phyloP scores from a whole-genome alignment of 2,888 invertebrate genomes.

The Hirudinaria manillensis region DNA sequence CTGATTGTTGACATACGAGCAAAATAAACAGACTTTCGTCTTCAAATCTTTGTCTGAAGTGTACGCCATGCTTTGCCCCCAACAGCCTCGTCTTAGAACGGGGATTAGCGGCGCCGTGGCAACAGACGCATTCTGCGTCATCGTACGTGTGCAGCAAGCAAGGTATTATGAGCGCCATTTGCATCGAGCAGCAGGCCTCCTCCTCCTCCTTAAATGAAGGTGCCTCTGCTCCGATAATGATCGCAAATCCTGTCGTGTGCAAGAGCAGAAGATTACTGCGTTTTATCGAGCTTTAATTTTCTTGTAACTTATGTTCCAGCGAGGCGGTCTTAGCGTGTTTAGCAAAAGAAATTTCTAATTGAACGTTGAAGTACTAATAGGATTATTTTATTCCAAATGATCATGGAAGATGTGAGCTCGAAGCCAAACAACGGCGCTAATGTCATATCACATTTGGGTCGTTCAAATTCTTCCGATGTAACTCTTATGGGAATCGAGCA shows the following conservation, averaged over 20 bases:
- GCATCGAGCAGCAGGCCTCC: slow-evolving; percentile 9
- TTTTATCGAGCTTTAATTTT: too few species aligned
- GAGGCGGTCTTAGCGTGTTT: not conserved
- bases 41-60: not conserved
- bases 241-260: not conserved
- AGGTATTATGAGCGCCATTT: slow-evolving; percentile 8
- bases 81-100: not conserved
- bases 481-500: not conserved
- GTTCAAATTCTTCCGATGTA: not conserved
- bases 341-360: slow-evolving; percentile 1
- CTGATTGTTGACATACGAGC: not conserved
- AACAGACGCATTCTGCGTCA: slow-evolving; percentile 8
- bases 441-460: slow-evolving; percentile 7
- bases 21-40: not conserved
- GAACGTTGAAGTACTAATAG: not conserved
- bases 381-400: not conserved
- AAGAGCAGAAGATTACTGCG: not conserved
- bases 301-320: too few species aligned
- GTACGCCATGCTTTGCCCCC: not conserved
- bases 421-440: not conserved
- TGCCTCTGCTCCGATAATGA: slow-evolving; percentile 12
- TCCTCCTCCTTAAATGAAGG: not conserved
- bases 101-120: slow-evolving; percentile 4
- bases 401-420: slow-evolving; percentile 3
- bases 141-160: slow-evolving; percentile 2